Evolutionary conservation across 2,797 vertebrate genomes (phyloP).

Genomic region (Cryptoprocta ferox): DNA sequence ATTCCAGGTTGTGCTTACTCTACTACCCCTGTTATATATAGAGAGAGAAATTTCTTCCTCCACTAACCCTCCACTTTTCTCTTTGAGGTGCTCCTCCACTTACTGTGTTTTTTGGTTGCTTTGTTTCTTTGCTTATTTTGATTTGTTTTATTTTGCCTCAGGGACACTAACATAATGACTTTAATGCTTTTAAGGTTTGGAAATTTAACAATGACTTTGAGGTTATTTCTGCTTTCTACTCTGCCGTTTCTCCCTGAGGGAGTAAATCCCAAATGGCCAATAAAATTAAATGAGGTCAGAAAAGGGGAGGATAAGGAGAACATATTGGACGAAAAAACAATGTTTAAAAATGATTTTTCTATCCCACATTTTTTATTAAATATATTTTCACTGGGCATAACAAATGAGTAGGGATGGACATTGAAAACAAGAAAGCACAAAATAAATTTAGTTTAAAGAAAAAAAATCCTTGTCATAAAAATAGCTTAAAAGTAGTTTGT

Average conservation of each 20-base stretch:
- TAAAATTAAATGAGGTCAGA: not conserved
- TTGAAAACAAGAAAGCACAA: not conserved
- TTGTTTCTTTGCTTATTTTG: conserved; percentile 41
- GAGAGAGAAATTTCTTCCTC: not conserved
- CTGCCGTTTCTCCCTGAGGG: not conserved
- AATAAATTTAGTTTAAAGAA: not conserved
- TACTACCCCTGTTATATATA: not conserved
- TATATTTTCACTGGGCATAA: not conserved
- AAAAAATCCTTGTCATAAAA: not conserved
- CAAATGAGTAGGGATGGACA: not conserved
- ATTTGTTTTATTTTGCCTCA: not conserved
- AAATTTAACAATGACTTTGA: conserved; percentile 47
- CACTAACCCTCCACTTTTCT: not conserved
- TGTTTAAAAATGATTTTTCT: not conserved
- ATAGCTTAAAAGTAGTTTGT: not conserved
- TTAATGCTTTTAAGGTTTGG: not conserved
- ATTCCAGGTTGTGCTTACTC: not conserved
- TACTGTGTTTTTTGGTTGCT: not conserved
- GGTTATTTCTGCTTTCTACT: not conserved
- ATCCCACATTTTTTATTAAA: not conserved
- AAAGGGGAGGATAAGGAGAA: not conserved
- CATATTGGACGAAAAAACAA: not conserved
- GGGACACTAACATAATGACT: not conserved
- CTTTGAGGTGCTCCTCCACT: not conserved
- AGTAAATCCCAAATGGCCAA: not conserved